Evolutionary conservation across 2,888 invertebrate species (phyloP).

Genomic region (Epistrophe grossulariae): DNA sequence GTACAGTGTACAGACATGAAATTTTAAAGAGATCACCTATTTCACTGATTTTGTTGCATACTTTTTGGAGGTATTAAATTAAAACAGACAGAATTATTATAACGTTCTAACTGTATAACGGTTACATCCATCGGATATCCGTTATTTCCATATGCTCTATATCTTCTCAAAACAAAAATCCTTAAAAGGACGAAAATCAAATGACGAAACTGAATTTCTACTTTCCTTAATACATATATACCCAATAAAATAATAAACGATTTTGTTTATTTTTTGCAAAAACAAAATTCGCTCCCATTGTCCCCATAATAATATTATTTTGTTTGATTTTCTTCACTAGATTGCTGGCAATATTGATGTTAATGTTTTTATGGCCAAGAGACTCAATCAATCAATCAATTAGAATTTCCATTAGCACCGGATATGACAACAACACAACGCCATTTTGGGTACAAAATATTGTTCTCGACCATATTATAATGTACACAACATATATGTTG

Average conservation of each 20-base stretch:
- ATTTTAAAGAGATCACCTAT: no score
- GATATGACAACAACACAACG: conserved; percentile 78
- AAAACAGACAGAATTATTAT: no score
- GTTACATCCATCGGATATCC: background rate
- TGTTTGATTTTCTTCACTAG: conserved; percentile 13
- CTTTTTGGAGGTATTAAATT: no score
- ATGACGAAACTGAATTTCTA: background rate
- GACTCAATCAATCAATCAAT: conserved; percentile 78
- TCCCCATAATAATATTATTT: background rate
- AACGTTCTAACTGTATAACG: no score
- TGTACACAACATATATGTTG: no score
- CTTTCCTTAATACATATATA: background rate
- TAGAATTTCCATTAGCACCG: conserved; percentile 79
- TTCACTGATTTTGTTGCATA: no score
- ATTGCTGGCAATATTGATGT: conserved; percentile 39
- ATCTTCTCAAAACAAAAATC: background rate
- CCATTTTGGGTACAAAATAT: conserved; percentile 63
- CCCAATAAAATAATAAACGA: background rate
- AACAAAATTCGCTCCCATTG: conserved; percentile 12
- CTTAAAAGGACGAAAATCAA: background rate
- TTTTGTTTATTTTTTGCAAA: conserved; percentile 12
- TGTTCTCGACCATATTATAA: conserved; percentile 6
- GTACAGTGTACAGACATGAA: no score
- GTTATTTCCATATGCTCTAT: background rate
- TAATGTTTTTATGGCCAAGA: conserved; percentile 48